Conservation (phyloP, 2,113 vertebrate species). For the Phaethon lepturus region DNA sequence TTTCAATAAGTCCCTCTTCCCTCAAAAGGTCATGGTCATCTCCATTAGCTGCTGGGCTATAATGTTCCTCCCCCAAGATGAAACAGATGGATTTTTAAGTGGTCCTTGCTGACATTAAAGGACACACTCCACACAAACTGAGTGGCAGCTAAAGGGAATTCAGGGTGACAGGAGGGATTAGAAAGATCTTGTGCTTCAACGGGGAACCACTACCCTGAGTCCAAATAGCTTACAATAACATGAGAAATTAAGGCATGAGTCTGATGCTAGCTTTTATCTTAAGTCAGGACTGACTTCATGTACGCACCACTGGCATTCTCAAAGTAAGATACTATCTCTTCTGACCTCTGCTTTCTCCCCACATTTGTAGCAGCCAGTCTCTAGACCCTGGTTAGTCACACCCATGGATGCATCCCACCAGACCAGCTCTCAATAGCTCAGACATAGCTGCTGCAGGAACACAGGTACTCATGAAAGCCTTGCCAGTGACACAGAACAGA, state of each 20-base stretch:
- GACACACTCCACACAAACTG: rapidly evolving
- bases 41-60: not conserved
- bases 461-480: rapidly evolving
- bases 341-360: not conserved
- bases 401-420: not conserved
- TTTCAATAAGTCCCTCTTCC: not conserved
- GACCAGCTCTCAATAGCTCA: not conserved
- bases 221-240: not conserved
- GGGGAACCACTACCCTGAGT: not conserved
- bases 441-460: not conserved
- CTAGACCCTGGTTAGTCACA: not conserved
- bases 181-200: not conserved
- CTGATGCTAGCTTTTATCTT: not conserved
- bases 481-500: not conserved
- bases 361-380: not conserved
- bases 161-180: not conserved
- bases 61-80: not conserved
- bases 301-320: not conserved
- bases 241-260: not conserved
- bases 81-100: not conserved
- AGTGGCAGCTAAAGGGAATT: not conserved
- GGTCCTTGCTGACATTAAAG: not conserved
- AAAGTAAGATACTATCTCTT: not conserved
- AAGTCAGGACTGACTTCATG: not conserved
- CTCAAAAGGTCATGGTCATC: not conserved